Evolutionary conservation across 2,113 vertebrate species (phyloP), one percentile per base, ranked within the genome.

Genomic region (Elephantulus edwardii): DNA sequence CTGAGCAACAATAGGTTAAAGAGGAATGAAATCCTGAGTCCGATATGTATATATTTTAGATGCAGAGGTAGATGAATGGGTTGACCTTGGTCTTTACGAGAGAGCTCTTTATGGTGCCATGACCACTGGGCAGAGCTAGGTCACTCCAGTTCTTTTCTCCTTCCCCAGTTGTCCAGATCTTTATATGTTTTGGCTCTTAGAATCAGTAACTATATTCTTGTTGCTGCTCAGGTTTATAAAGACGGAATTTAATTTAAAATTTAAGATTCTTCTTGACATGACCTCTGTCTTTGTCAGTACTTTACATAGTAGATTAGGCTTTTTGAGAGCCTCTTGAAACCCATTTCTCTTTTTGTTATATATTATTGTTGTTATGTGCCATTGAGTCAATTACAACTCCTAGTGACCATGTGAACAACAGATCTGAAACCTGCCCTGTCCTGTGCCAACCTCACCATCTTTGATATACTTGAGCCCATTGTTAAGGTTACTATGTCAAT

Each of bases 151-250:
- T 72, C n/a, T 62, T 81, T 42, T 56, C 54, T 14, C 64, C 14
- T 44, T 38, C 14, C 13, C 1, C 40, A 56, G 52, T 50, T 58
- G 35, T 14, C 42, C n/a, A 44, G 62, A n/a, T 46, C 28, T 74
- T 81, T 66, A 54, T 91, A 38, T 82, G n/a, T 81, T 86, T 81
- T 81, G 54, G 12, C 46, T 35, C 44, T 89, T 80, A 26, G 17
- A 91, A 56, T 66, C n/a, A 35, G 12, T 60, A 85, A 30, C 30
- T 83, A 11, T 83, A 44, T 70, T 89, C 66, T 54, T 76, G 50
- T 64, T 35, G 44, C 44, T 48, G 42, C 48, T 8, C 20, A 74
- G 56, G 22, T 90, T 93, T n/a, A 60, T 76, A 90, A 86, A 82
- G 76, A 86, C 38, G 26, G 44, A 9, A 81, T 50, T 28, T 87